A percentile compares a stretch with the other conserved stretches of the same genome.
Conservation (phyloP, 2,888 invertebrate species). For the Pantelozetes paolii region DNA sequence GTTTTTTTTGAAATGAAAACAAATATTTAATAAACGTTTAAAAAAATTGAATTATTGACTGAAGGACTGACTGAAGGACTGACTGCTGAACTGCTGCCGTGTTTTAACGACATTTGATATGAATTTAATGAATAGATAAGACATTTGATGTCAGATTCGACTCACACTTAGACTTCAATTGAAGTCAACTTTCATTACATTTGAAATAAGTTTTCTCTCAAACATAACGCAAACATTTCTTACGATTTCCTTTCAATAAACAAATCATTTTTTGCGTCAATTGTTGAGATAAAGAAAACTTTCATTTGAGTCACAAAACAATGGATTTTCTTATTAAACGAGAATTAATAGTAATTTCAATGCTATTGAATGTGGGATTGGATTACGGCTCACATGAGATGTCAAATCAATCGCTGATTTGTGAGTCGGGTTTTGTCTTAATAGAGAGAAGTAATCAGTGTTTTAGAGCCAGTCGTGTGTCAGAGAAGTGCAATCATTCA, state of each 20-base stretch:
- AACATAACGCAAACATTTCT: background rate
- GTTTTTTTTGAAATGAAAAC: no score
- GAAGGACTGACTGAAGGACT: no score
- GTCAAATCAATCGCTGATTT: background rate
- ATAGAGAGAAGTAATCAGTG: background rate
- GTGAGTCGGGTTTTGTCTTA: background rate
- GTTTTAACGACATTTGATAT: background rate
- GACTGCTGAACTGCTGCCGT: slow-evolving; percentile 7
- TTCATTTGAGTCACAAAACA: background rate
- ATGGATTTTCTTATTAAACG: background rate
- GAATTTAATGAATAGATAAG: slow-evolving; percentile 8
- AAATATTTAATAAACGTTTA: no score
- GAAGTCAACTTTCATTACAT: background rate
- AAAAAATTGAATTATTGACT: no score
- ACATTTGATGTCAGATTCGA: background rate
- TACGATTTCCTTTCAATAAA: no score
- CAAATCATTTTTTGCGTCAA: background rate
- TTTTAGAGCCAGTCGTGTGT: background rate
- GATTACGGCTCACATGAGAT: background rate
- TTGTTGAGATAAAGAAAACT: background rate
- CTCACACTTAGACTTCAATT: background rate
- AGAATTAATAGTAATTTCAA: background rate
- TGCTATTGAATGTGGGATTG: background rate
- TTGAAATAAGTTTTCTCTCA: background rate
- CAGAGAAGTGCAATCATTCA: background rate